A percentile compares a stretch with the other conserved stretches of the same genome.
Evolutionary conservation across 2,888 invertebrate genomes (phyloP).

Genomic region (Petrolisthes manimaculis): DNA sequence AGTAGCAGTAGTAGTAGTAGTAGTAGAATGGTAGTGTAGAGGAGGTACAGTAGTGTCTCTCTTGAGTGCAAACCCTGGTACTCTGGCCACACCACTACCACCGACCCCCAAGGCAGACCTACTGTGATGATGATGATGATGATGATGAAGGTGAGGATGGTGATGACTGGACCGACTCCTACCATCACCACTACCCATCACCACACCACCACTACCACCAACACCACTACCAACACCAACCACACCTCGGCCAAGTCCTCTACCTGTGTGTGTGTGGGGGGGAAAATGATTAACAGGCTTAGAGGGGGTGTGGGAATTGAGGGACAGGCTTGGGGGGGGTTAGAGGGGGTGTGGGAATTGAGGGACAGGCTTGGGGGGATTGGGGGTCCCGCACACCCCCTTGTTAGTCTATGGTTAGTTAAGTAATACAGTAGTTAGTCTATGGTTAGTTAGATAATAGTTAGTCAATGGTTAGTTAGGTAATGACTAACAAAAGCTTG

Average conservation of each 20-base stretch:
- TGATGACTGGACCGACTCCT: conserved; percentile 39
- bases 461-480: too few species aligned
- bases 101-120: neutral
- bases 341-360: too few species aligned
- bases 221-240: neutral
- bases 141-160: neutral
- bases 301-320: too few species aligned
- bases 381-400: too few species aligned
- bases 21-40: neutral
- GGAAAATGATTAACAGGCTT: neutral
- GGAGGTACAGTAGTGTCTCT: conserved; percentile 29
- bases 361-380: too few species aligned
- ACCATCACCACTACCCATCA: conserved; percentile 28
- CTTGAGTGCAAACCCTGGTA: conserved; percentile 59
- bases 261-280: conserved; percentile 32
- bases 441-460: too few species aligned
- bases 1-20: too few species aligned
- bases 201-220: neutral
- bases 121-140: conserved; percentile 22
- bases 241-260: conserved; percentile 39
- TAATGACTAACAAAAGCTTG: too few species aligned
- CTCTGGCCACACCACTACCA: conserved; percentile 31
- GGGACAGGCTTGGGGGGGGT: too few species aligned
- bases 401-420: too few species aligned
- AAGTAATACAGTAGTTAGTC: too few species aligned